These are phyloP conservation scores for Masticophis lateralis DNA, from an alignment of 2,797 vertebrate species.

Conservation along the genomic window DNA sequence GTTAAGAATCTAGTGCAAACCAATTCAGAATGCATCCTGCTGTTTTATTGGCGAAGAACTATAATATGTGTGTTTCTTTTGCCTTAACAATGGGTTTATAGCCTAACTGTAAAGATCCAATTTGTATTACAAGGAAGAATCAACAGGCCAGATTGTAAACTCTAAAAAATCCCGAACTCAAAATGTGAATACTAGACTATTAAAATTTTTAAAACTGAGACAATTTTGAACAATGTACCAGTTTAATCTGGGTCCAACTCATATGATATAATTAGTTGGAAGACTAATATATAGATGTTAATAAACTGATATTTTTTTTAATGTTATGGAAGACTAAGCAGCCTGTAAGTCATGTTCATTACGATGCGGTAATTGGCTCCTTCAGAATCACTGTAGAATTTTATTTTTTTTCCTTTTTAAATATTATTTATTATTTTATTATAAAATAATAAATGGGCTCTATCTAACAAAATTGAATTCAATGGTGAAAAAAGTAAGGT, in stretches of 20 bases:
- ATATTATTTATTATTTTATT: no score
- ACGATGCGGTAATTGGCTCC: not conserved
- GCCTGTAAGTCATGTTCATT: not conserved
- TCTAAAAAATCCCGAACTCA: not conserved
- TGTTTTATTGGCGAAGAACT: slow-evolving; percentile 2
- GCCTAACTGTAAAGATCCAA: not conserved
- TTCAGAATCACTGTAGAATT: not conserved
- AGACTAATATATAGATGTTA: not conserved
- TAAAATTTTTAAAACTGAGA: not conserved
- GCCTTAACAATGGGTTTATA: not conserved
- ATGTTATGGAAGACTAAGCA: not conserved
- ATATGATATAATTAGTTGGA: not conserved
- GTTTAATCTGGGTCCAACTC: not conserved
- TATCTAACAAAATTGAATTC: no score
- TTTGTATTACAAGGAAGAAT: not conserved
- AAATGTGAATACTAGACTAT: not conserved
- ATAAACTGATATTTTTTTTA: not conserved
- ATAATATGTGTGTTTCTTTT: not conserved
- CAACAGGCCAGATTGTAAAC: not conserved
- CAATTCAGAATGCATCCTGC: slow-evolving; percentile 9
- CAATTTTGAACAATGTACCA: not conserved
- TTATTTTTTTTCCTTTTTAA: not conserved
- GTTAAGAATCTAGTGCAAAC: fast-evolving
- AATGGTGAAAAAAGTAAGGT: no score
- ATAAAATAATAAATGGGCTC: no score